Base-by-base conservation (phyloP, 1,140 invertebrate species). In the Cydia fagiglandana region DNA sequence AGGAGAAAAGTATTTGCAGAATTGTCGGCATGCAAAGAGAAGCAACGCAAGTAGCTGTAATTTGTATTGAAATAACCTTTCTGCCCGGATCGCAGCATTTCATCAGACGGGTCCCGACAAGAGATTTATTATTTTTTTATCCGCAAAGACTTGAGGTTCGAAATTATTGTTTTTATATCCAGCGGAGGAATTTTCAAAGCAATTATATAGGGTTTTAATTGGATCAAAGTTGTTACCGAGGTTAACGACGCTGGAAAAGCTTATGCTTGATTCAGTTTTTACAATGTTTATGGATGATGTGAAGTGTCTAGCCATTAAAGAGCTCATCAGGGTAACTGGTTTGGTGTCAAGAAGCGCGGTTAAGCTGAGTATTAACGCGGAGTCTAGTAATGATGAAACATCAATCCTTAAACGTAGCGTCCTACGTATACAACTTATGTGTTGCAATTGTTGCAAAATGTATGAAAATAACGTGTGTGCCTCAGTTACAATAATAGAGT, bases 141-240 rank as follows among this genome's bases (percentile, higher is more conserved):
- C 82, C 79, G 83, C 83, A 70, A 79, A 76, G 85, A 86, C 84
- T 92, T 91, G 88, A 92, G 88, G 88, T 82, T 88, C 86, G 79
- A 88, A 93, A 93, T 93, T 91, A 93, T 93, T 91, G 91, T 93
- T 91, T 93, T 93, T 93, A 90, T 93, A 88, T 90, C 86, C 85
- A 82, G 86, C 79, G 68, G 78, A 83, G 88, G 90, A 87, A 93
- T 91, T 93, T 90, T 91, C 85, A 86, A 88, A 86, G 90, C 86
- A 91, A 93, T 93, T 93, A 91, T 75, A 34, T 90, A 91, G 89
- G 91, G 87, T 86, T 90, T 92, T 92, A 92, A 92, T 92, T 92
- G 89, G 88, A 90, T 88, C 88, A 92, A 80, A 38, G 66, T 70
- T 61, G 56, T 61, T 61, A 61, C 56, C 24, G 56, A 61, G 56